These are phyloP conservation scores for Blomia tropicalis DNA, from an alignment of 2,888 invertebrate genomes.

Conservation along the genomic window DNA sequence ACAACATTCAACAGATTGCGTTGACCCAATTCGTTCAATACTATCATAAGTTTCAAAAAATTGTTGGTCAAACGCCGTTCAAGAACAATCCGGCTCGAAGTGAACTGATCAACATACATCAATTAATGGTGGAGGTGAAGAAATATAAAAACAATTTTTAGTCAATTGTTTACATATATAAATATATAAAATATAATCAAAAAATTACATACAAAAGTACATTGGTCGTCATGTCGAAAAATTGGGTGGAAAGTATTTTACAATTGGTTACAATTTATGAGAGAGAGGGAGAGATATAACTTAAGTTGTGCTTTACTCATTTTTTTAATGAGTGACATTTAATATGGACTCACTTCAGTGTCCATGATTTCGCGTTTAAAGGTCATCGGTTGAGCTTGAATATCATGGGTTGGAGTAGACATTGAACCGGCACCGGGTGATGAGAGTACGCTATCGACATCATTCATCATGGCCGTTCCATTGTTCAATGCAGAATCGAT, in stretches of 20 bases:
- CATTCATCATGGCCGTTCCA: not conserved
- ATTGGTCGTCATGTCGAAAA: not conserved
- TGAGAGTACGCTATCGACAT: not conserved
- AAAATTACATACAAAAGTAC: not conserved
- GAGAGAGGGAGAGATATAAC: slow-evolving; percentile 2
- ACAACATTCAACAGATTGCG: slow-evolving; percentile 67
- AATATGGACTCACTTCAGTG: slow-evolving; percentile 21
- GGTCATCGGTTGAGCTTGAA: slow-evolving; percentile 21
- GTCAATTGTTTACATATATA: not conserved
- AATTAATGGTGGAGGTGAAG: slow-evolving; percentile 97
- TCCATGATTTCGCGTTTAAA: slow-evolving; percentile 29
- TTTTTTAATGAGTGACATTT: too few species aligned
- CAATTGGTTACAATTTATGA: not conserved
- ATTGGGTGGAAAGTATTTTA: not conserved
- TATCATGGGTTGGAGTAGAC: slow-evolving; percentile 27
- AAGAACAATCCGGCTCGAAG: slow-evolving; percentile 43
- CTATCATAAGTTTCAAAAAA: slow-evolving; percentile 89
- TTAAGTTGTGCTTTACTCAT: too few species aligned
- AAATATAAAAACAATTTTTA: slow-evolving; percentile 66
- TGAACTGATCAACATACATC: slow-evolving; percentile 90
- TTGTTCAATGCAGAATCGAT: not conserved
- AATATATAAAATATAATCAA: too few species aligned
- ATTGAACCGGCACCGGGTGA: slow-evolving; percentile 27
- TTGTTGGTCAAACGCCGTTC: slow-evolving; percentile 55
- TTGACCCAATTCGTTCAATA: slow-evolving; percentile 90